Evolutionary conservation across 2,888 invertebrate genomes (phyloP), one percentile per base, ranked within the genome.

Genomic region (Coelinius sp.): DNA sequence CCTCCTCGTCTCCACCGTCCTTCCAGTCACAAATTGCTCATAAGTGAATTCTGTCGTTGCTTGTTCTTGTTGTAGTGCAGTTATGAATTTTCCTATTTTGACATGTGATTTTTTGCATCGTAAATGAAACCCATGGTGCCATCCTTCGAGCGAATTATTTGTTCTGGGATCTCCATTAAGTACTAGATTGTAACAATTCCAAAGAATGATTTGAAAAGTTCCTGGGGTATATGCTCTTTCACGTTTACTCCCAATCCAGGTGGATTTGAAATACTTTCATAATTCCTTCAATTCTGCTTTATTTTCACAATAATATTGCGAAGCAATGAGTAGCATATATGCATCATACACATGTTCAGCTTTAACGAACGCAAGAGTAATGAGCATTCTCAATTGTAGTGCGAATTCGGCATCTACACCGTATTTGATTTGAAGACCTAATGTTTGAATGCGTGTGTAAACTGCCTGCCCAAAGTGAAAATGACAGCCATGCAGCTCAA

Each of bases 121-220:
- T 12, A 49, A 49, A 20, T 49, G 14, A 22, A 49, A 49, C 2
- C 10, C 49, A 49, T 49, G 1, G 10, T 69, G 44, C 31, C 52
- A 41, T 12, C 64, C 12, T 31, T 20, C 27, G 7, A 31, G 17
- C 25, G 24, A 10, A 27, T 69, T 65, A 27, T 65, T 73, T 12
- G 68, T 73, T n/a, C 65, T n/a, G 31, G 63, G 63, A 17, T 64
- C 41, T 10, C 59, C 49, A 35, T 44, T 38, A 53, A 35, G 14
- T 10, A 64, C 64, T 12, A 68, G 68, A n/a, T 63, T n/a, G 56
- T 64, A 64, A 46, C 52, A 68, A 64, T 73, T 73, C 73, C 71
- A n/a, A 64, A 14, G 8, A 22, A 46, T 63, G 20, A 68, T 68
- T 22, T 46, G 12, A 38, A 56, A 70, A 7, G 22, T 5, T 10